Base-by-base conservation (phyloP, 2,113 vertebrate genomes). In the Cricetomys ansorgei region DNA sequence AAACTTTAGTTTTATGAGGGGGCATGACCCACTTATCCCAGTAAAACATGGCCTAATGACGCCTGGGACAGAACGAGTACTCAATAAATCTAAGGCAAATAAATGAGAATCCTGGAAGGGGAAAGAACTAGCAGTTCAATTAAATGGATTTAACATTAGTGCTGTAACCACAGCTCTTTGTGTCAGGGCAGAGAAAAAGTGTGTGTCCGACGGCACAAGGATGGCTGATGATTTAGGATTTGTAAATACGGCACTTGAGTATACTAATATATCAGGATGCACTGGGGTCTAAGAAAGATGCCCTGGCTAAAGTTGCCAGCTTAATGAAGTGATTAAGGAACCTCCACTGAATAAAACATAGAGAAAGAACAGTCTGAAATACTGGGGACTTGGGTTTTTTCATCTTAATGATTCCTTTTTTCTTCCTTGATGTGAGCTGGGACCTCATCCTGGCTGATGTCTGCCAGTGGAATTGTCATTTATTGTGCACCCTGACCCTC, bases 1-100 rank as follows among this genome's bases (percentile, higher is more conserved):
- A 91, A 79, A 86, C 53, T 67, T 95, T 89, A 84, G 84, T 91
- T 97, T 57, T 92, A 7, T 97, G 72, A 92, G n/a, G n/a, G 40
- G n/a, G 59, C 72, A 5, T 84, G 43, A 64, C 43, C 72, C 73
- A 70, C 94, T 96, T 94, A 73, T 95, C 8, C 88, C 29, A 53
- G 57, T 89, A 95, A 93, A 89, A 40, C 45, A 65, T 25, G n/a
- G 31, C 29, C 75, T 93, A 75, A 73, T 23, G 43, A 89, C 59
- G 43, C 27, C 70, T 21, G 45, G 83, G 83, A 76, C 31, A 70
- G 69, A 94, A 75, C 84, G 91, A 94, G 37, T 69, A 10, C 13
- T 75, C 48, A 92, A 67, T 72, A 92, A 92, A 62, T 92, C 80
- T 88, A 65, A 85, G 73, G 62, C 43, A 75, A 92, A 64, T 85